These are phyloP conservation scores for Epiperipatus broadwayi DNA, from an alignment of 2,888 invertebrate species.

Conservation along the genomic window DNA sequence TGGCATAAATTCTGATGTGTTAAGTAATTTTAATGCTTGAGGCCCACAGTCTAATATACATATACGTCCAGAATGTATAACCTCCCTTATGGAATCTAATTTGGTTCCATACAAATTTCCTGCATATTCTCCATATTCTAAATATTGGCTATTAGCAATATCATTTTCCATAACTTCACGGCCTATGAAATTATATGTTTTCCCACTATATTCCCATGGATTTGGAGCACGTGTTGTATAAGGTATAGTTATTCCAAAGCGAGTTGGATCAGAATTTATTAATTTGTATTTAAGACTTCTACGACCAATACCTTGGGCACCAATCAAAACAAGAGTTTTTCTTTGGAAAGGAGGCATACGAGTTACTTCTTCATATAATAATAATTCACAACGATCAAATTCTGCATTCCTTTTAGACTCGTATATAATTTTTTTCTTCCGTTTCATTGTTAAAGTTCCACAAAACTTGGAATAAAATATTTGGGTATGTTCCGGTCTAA, in stretches of 20 bases:
- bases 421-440: slow-evolving; percentile 67
- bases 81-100: slow-evolving; percentile 66
- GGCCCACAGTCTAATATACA: slow-evolving; percentile 86
- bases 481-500: slow-evolving; percentile 80
- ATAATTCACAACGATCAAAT: slow-evolving; percentile 75
- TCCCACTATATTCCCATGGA: slow-evolving; percentile 74
- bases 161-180: slow-evolving; percentile 79
- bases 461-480: no score
- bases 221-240: slow-evolving; percentile 80
- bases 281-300: slow-evolving; percentile 84
- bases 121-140: slow-evolving; percentile 89
- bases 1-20: slow-evolving; percentile 85
- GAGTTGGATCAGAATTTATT: slow-evolving; percentile 69
- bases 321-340: slow-evolving; percentile 75
- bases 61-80: slow-evolving; percentile 70
- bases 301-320: slow-evolving; percentile 78
- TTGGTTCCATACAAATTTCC: slow-evolving; percentile 86
- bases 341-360: slow-evolving; percentile 90
- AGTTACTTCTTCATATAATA: slow-evolving; percentile 87
- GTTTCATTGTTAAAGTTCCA: slow-evolving; percentile 43
- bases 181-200: slow-evolving; percentile 77
- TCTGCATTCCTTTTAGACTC: slow-evolving; percentile 75
- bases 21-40: slow-evolving; percentile 71
- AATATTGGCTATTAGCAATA: slow-evolving; percentile 66
- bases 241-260: slow-evolving; percentile 76